Evolutionary conservation across 1,140 invertebrate species (phyloP).

Genomic region (Drosophila grimshawi): DNA sequence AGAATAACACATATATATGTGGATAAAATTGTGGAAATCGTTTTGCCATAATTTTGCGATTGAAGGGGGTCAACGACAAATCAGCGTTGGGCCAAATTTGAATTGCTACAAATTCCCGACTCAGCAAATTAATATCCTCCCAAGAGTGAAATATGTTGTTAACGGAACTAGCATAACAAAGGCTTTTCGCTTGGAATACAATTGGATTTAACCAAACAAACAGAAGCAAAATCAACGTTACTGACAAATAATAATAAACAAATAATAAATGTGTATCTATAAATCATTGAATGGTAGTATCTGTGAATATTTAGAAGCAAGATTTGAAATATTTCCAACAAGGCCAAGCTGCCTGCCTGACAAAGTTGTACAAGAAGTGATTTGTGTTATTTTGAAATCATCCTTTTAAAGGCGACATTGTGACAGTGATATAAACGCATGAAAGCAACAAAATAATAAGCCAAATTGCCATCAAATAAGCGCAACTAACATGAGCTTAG

Average conservation of each 20-base stretch:
- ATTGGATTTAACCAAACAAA: slow-evolving; percentile 22
- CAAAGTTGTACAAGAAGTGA: slow-evolving; percentile 19
- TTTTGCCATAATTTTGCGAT: slow-evolving; percentile 55
- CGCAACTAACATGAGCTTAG: not conserved
- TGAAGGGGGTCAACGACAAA: slow-evolving; percentile 42
- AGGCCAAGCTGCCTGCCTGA: slow-evolving; percentile 6
- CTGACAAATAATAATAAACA: slow-evolving; percentile 39
- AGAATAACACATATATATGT: not conserved
- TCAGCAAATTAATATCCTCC: slow-evolving; percentile 51
- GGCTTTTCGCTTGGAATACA: slow-evolving; percentile 8
- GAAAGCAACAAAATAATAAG: slow-evolving; percentile 31
- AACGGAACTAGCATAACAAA: slow-evolving; percentile 25
- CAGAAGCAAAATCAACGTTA: slow-evolving; percentile 24
- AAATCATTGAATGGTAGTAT: not conserved
- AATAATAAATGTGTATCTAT: not conserved
- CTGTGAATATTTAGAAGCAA: slow-evolving; percentile 1
- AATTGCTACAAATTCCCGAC: slow-evolving; percentile 37
- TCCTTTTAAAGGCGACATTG: slow-evolving; percentile 33
- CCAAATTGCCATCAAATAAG: slow-evolving; percentile 15
- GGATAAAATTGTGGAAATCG: slow-evolving; percentile 56
- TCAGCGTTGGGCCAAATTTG: slow-evolving; percentile 40
- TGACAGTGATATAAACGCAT: slow-evolving; percentile 51
- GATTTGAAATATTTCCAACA: slow-evolving; percentile 24
- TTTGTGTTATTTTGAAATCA: slow-evolving; percentile 18
- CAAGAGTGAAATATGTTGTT: slow-evolving; percentile 10